Conservation (phyloP, 2,113 vertebrate species). For the Crocuta crocuta region DNA sequence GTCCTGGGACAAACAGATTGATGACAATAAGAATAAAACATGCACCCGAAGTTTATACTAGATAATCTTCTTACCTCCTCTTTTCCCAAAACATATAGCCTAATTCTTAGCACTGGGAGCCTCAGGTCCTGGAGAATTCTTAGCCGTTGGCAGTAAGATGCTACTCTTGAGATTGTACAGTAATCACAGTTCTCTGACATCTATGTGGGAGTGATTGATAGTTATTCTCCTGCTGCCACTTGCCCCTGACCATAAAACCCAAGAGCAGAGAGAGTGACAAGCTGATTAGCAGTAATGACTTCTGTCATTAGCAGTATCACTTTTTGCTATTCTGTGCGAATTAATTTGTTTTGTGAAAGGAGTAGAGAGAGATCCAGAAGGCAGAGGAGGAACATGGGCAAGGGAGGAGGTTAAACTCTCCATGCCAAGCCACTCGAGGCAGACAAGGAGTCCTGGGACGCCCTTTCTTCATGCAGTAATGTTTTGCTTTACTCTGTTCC, state of each 20-base stretch:
- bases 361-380: background rate
- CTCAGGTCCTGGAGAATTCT: background rate
- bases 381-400: background rate
- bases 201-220: background rate
- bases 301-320: background rate
- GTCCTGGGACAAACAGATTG: background rate
- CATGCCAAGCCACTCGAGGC: no score
- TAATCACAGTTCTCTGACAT: background rate
- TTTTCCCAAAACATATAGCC: background rate
- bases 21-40: background rate
- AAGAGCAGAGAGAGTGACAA: background rate
- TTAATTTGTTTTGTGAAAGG: background rate
- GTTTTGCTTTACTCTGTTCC: constrained; percentile 18
- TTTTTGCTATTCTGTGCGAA: constrained; percentile 35
- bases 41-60: background rate
- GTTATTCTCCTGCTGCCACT: background rate
- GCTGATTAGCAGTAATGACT: background rate
- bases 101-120: background rate
- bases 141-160: background rate
- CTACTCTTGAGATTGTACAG: background rate
- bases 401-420: background rate
- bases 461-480: background rate
- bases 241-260: background rate
- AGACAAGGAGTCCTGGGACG: background rate
- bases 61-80: background rate